Evolutionary conservation across 2,888 invertebrate species (phyloP).

Genomic region (Dromius quadrimaculatus): DNA sequence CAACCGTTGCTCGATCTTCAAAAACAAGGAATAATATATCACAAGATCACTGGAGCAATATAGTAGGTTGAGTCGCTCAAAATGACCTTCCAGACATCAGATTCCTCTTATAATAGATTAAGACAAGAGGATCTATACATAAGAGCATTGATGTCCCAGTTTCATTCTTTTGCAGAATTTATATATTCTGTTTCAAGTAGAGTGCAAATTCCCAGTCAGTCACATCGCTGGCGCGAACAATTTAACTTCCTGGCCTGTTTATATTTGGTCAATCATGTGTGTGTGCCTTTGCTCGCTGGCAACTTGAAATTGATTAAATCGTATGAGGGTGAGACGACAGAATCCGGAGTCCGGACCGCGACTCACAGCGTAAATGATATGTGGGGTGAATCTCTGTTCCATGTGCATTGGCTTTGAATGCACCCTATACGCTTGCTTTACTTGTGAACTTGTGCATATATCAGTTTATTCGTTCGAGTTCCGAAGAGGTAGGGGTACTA

Average conservation of each 20-base stretch:
- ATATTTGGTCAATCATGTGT: constrained; percentile 52
- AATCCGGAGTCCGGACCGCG: background rate
- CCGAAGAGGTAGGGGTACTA: constrained; percentile 3
- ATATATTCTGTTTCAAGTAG: too few relatives aligned
- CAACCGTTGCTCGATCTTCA: constrained; percentile 15
- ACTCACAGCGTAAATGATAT: constrained; percentile 45
- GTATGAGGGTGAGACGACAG: constrained; percentile 15
- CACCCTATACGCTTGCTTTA: constrained; percentile 3
- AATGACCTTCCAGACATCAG: too few relatives aligned
- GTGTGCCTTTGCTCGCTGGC: constrained; percentile 42
- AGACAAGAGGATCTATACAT: too few relatives aligned
- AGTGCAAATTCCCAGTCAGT: background rate
- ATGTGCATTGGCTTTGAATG: constrained; percentile 8
- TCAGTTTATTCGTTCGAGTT: constrained; percentile 35
- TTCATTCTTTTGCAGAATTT: too few relatives aligned
- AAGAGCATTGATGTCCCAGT: too few relatives aligned
- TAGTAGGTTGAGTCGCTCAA: background rate
- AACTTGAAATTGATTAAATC: constrained; percentile 53
- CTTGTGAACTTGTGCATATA: constrained; percentile 7
- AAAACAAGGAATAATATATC: constrained; percentile 45
- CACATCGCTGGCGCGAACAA: constrained; percentile 20
- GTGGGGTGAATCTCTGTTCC: constrained; percentile 11
- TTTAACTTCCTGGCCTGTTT: constrained; percentile 45
- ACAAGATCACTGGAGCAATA: background rate
- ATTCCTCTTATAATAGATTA: too few relatives aligned